Evolutionary conservation across 2,113 vertebrate genomes (phyloP).

Genomic region (Phodopus roborovskii): DNA sequence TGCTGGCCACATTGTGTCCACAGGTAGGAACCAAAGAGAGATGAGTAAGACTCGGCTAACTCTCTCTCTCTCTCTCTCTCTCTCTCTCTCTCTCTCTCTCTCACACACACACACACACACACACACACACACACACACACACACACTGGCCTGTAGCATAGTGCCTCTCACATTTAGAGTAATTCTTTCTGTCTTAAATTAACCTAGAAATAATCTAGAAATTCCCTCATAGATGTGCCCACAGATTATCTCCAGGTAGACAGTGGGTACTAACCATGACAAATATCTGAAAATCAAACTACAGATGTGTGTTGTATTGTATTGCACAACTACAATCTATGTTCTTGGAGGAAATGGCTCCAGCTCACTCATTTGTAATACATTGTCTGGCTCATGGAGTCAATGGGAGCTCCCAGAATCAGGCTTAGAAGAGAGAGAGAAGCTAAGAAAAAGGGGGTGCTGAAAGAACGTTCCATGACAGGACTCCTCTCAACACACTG

Average conservation of each 20-base stretch:
- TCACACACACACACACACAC: too few relatives aligned
- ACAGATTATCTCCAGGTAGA: background rate
- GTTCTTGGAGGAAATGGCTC: background rate
- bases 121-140: too few relatives aligned
- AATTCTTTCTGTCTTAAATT: background rate
- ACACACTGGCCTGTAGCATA: too few relatives aligned
- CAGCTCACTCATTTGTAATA: background rate
- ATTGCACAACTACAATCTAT: background rate
- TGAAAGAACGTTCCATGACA: background rate
- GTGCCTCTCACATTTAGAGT: background rate
- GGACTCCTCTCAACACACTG: background rate
- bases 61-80: background rate
- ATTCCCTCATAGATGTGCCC: background rate
- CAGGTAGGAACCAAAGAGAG: background rate
- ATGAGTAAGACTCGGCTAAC: background rate
- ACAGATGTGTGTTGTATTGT: background rate
- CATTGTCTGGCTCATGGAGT: background rate
- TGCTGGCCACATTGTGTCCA: background rate
- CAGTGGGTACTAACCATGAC: background rate
- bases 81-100: background rate
- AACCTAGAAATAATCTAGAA: background rate
- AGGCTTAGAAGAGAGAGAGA: background rate
- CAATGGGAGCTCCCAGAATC: background rate
- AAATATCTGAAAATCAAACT: background rate
- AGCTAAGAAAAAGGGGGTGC: background rate